Base-by-base conservation (phyloP, 2,888 invertebrate genomes). In the Polymixis flavicincta region DNA sequence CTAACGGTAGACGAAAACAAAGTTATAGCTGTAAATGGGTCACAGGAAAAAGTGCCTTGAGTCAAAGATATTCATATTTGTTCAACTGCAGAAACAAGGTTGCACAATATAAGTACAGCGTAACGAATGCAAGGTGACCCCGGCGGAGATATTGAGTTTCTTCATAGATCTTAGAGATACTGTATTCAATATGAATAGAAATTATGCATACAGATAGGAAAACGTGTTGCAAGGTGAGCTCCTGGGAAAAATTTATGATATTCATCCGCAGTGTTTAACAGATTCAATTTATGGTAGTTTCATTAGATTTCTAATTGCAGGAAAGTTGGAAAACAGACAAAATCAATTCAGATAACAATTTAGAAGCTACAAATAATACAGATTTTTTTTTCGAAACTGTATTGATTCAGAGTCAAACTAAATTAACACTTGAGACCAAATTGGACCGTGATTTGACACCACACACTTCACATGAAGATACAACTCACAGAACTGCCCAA, bases 71-170 rank as follows among this genome's bases (percentile, higher is more conserved):
- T 81, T 83, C 76, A 81, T 76, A 82, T 85, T 83, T 83, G 72
- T 82, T 70, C 72, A 86, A 81, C 82, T 88, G 88, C 88, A 90
- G 57, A 69, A 72, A 85, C 71, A 86, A 84, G 65, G 70, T 85
- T 89, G 86, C 84, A 79, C 71, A 83, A 83, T 84, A 82, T 85
- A 84, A 89, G 86, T 91, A 89, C 88, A 90, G 80, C 87, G 89
- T 84, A 89, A 89, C 90, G 80, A 92, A 94, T 92, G 90, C 90
- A 92, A 93, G 94, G 93, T 94, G 94, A 94, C 94, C 93, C 87
- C 92, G 89, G 85, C 85, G 87, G 80, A 87, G 85, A 86, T 90
- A 92, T 92, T 90, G 88, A 90, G 90, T 90, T 92, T 90, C 88
- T 88, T 90, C 86, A 88, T 81, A 90, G 89, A 91, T 90, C 86